Evolutionary conservation across 2,113 vertebrate genomes (phyloP).

Genomic region (Mesoclemmys tuberculata): DNA sequence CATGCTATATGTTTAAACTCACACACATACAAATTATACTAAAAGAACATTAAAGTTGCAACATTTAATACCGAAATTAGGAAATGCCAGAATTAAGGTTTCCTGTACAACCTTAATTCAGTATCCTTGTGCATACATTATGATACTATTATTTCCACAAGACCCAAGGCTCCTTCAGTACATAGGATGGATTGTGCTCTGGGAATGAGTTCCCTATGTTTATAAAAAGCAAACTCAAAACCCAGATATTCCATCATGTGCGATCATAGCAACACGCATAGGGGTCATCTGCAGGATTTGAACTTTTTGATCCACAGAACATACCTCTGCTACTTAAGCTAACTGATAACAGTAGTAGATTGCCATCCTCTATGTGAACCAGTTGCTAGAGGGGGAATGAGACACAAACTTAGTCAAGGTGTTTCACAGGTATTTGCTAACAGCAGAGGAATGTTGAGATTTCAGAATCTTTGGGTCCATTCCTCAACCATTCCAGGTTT

Average conservation of each 20-base stretch:
- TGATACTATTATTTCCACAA: background rate
- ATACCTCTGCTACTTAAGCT: background rate
- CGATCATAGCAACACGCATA: background rate
- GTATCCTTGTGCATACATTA: background rate
- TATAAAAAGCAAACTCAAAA: background rate
- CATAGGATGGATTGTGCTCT: background rate
- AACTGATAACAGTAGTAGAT: background rate
- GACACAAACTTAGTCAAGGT: background rate
- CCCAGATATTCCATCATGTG: rapidly evolving
- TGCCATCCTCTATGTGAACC: background rate
- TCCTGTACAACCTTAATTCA: background rate
- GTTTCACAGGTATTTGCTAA: background rate
- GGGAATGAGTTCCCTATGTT: background rate
- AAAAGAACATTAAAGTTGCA: too few species aligned
- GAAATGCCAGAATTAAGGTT: too few species aligned
- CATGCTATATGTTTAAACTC: background rate
- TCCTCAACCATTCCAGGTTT: background rate
- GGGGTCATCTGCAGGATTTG: background rate
- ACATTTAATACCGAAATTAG: too few species aligned
- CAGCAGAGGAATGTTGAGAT: background rate
- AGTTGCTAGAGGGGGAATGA: background rate
- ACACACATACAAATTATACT: background rate
- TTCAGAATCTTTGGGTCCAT: background rate
- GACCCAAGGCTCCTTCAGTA: background rate
- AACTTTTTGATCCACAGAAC: background rate